Base-by-base conservation (phyloP, 2,113 vertebrate species). In the Seriola rivoliana region DNA sequence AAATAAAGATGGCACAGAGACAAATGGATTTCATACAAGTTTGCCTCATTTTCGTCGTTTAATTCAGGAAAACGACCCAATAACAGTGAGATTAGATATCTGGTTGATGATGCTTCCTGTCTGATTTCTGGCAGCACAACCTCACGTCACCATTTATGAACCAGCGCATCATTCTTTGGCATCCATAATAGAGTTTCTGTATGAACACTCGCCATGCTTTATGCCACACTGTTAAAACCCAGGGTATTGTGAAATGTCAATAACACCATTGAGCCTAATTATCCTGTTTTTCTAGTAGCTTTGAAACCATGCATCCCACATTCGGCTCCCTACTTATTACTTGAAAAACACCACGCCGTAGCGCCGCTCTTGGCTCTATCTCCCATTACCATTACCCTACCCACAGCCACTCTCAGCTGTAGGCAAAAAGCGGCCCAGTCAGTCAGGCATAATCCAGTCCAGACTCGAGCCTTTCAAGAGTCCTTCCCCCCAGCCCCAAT, bases 401-500 rank as follows among this genome's bases (percentile, higher is more conserved):
- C 48, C 78, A 79, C 6, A 82, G 75, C 78, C 34, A 19, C 55
- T 82, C 78, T 76, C 63, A 71, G 75, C 76, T 83, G 8, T 3
- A 48, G 65, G 67, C 73, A 58, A 36, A 75, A 69, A 38, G 38
- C 62, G 44, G 71, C 80, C 55, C 81, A 83, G 84, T 82, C 75
- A 85, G 76, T 54, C 81, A 69, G 71, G 16, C 67, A 63, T 81
- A 84, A 84, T 90, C 78, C 65, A 75, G 73, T 54, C 69, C 68
- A 68, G 63, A 75, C 60, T 70, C 74, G 19, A 59, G 69, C 70
- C 50, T 17, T 17, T 48, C 16, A 16, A 5, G 12, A 44, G 62
- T 59, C 36, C 57, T 60, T 62, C 10, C 54, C 65, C 52, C 19
- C 50, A 44, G 40, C 48, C 25, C 29, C 50, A 78, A 46, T 75